Evolutionary conservation across 2,113 vertebrate species (phyloP).

Genomic region (Ctenodactylus gundi): DNA sequence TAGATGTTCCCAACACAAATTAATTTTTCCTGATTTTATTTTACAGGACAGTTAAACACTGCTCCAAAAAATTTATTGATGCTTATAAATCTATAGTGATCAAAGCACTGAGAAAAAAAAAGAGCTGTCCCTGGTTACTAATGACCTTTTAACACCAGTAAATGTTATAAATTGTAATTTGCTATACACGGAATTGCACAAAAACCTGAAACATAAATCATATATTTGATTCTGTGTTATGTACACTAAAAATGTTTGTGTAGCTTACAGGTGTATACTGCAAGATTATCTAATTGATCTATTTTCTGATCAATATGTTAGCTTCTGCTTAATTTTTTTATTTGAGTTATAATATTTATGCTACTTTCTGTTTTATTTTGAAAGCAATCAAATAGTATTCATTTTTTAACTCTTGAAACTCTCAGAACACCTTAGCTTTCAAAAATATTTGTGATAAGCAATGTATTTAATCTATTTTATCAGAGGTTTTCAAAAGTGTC

Average conservation of each 20-base stretch:
- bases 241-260: not conserved
- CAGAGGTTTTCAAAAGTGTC: not conserved
- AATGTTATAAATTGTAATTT: not conserved
- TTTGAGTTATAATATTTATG: not conserved
- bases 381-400: not conserved
- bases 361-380: slow-evolving; percentile 2
- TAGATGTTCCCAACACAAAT: not conserved
- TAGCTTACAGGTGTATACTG: not conserved
- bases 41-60: not conserved
- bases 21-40: not conserved
- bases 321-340: not conserved
- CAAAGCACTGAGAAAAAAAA: not conserved
- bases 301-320: not conserved
- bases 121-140: accelerated
- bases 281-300: not conserved
- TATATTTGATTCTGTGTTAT: not conserved
- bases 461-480: not conserved
- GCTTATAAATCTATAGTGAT: not conserved
- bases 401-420: not conserved
- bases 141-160: not conserved
- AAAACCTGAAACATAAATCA: not conserved
- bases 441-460: not conserved
- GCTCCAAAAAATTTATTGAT: not conserved
- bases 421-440: not conserved
- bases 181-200: not conserved